Conservation (phyloP, 2,113 vertebrate genomes). For the Ciconia maguari region DNA sequence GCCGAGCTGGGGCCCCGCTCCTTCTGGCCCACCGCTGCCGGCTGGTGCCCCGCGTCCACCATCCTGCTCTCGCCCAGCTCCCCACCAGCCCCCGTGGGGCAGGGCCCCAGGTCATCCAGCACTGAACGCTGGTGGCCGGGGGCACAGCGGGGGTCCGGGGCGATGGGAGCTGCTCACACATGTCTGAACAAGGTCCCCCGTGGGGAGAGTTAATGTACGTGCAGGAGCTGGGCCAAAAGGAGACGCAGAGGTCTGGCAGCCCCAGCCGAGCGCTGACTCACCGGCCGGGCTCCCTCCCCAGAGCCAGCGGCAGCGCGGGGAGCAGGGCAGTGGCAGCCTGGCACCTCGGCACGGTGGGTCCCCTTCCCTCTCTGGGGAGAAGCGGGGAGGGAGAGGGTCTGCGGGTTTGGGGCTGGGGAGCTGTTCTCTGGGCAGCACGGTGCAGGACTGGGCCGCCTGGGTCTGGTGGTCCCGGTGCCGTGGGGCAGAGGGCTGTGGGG, state of each 20-base stretch:
- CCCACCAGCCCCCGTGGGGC: neutral
- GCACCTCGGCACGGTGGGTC: slow-evolving; percentile 19
- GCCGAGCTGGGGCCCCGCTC: neutral
- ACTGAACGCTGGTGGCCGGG: accelerated
- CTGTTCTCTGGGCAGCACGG: neutral
- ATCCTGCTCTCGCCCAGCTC: accelerated
- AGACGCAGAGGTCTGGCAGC: slow-evolving; percentile 30
- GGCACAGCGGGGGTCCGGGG: accelerated
- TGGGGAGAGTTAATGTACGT: neutral
- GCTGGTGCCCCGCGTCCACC: accelerated
- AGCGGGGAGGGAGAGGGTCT: neutral
- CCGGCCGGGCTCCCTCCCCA: neutral
- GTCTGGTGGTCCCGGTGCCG: accelerated
- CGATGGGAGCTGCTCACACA: neutral
- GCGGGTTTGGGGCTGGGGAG: neutral
- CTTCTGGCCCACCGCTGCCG: accelerated
- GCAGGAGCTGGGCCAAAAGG: slow-evolving; percentile 21
- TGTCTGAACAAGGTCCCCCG: neutral
- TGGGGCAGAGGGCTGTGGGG: neutral
- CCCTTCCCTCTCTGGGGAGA: neutral
- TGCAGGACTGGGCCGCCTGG: accelerated
- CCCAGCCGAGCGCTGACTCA: slow-evolving; percentile 22
- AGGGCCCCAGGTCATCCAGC: accelerated
- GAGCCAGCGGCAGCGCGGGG: neutral
- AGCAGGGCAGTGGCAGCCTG: neutral